These are phyloP conservation scores for Panthera uncia DNA, from an alignment of 2,113 vertebrate genomes.

Conservation along the genomic window DNA sequence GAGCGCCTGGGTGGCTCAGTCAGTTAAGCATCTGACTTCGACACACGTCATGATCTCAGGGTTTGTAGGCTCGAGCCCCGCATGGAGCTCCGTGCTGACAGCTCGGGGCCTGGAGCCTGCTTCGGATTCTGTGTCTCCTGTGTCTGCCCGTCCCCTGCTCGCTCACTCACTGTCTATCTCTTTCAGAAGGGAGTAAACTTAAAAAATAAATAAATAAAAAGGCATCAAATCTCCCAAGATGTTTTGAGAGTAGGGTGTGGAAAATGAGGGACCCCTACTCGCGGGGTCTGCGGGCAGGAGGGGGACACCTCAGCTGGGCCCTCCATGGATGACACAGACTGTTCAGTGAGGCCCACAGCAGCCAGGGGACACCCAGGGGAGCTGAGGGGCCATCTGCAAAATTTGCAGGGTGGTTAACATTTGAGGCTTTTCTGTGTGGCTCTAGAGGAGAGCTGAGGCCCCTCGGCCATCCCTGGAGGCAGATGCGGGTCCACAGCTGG, in stretches of 20 bases:
- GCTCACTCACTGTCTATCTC: no score
- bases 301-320: neutral
- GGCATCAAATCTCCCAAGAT: neutral
- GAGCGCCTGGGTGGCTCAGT: no score
- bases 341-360: neutral
- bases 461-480: neutral
- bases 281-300: neutral
- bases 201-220: no score
- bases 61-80: no score
- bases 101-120: no score
- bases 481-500: neutral
- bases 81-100: no score
- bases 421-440: neutral
- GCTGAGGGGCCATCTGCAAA: rapidly evolving
- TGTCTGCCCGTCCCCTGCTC: no score
- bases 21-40: no score
- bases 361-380: rapidly evolving
- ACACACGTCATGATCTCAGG: no score
- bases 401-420: rapidly evolving
- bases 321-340: rapidly evolving
- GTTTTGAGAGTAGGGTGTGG: neutral
- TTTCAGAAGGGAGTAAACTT: no score
- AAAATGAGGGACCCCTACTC: neutral
- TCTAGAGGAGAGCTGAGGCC: neutral
- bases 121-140: no score